Percentiles rank a stretch among this genome's conserved stretches.
phyloP scores from a whole-genome alignment of 2,113 vertebrate genomes.

The Stegostoma tigrinum region DNA sequence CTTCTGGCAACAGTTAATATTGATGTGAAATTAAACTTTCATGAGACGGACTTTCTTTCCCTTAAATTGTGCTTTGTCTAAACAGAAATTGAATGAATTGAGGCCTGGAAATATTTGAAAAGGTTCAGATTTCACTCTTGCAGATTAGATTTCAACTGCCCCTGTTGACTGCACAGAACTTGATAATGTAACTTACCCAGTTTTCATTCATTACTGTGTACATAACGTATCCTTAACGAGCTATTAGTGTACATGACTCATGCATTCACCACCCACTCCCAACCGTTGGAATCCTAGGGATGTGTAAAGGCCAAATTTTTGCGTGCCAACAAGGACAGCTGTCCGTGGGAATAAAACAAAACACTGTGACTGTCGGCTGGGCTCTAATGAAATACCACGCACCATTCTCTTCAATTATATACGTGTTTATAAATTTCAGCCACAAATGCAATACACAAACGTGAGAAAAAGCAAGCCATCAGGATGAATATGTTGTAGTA shows the following conservation, averaged over 20 bases:
- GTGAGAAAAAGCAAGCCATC: not conserved
- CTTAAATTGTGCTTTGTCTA: not conserved
- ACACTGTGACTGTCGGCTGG: not conserved
- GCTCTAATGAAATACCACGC: not conserved
- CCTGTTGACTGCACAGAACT: not conserved
- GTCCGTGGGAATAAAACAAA: not conserved
- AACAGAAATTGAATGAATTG: not conserved
- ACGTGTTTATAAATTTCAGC: not conserved
- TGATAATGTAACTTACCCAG: not conserved
- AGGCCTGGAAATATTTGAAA: not conserved
- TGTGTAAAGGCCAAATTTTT: not conserved
- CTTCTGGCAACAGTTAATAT: not conserved
- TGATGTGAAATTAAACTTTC: not conserved
- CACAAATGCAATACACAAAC: not conserved
- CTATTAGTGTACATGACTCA: not conserved
- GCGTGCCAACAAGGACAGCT: not conserved
- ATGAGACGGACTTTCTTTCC: not conserved
- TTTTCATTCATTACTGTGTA: not conserved
- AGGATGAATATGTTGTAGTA: not conserved
- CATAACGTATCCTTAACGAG: not conserved
- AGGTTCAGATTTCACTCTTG: not conserved
- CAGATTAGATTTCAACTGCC: not conserved
- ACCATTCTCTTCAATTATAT: not conserved
- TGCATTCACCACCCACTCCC: not conserved
- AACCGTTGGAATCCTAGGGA: not conserved